phyloP scores from a whole-genome alignment of 35 echinoderm and acorn worm species.

The Nesometra sesokonis region DNA sequence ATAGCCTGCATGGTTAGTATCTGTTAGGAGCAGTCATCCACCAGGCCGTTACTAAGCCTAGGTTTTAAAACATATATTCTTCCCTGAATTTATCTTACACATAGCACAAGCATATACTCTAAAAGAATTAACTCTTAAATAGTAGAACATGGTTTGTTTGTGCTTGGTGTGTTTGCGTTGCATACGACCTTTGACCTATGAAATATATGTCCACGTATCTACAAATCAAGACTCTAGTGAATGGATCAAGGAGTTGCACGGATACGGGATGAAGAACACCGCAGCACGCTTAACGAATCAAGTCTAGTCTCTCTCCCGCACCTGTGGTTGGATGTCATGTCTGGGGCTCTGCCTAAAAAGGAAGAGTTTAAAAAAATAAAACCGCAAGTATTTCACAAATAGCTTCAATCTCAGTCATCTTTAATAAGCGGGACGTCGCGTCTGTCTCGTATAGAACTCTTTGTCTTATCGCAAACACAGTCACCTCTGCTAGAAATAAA shows the following conservation, averaged over 20 bases:
- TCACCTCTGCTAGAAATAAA: neutral
- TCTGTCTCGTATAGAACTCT: neutral
- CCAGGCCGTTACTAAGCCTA: neutral
- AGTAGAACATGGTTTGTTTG: neutral
- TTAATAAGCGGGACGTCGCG: neutral
- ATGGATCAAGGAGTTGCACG: neutral
- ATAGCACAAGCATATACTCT: neutral
- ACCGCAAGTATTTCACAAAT: neutral
- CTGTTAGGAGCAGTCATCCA: neutral
- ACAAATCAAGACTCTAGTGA: neutral
- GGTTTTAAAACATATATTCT: neutral
- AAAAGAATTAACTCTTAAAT: neutral
- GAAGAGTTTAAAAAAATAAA: neutral
- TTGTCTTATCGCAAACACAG: neutral
- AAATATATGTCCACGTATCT: neutral
- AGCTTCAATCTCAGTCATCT: neutral
- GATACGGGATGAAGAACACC: neutral
- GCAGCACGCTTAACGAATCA: neutral
- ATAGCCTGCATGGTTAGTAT: neutral
- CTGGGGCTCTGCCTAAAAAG: constrained; percentile 31
- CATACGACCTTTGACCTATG: neutral
- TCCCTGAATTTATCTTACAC: neutral
- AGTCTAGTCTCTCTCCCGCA: constrained; percentile 20
- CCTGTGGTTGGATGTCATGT: constrained; percentile 58
- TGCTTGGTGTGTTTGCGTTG: neutral